Evolutionary conservation across 1,140 invertebrate genomes (phyloP).

Genomic region (Panagrolaimus sp.): DNA sequence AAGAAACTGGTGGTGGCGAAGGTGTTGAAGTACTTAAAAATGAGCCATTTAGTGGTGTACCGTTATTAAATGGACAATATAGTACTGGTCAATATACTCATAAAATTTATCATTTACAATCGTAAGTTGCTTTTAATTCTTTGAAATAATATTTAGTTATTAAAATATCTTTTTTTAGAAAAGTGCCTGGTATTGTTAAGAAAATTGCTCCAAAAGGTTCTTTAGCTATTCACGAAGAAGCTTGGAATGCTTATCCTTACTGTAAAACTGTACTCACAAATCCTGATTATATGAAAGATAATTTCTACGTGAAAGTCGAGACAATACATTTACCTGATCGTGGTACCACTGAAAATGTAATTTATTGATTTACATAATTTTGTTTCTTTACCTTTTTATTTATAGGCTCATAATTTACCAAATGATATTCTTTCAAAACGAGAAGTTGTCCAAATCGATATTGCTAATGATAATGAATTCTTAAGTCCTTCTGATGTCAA

Average conservation of each 20-base stretch:
- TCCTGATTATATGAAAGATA: slow-evolving; percentile 98
- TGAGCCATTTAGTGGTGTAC: slow-evolving; percentile 83
- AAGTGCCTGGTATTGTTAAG: slow-evolving; percentile 69
- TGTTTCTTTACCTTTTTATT: slow-evolving; percentile 19
- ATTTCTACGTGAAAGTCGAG: slow-evolving; percentile 91
- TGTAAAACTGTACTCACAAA: slow-evolving; percentile 80
- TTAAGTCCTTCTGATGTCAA: slow-evolving; percentile 35
- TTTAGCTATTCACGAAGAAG: slow-evolving; percentile 94
- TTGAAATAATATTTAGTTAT: background rate
- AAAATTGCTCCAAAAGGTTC: slow-evolving; percentile 89
- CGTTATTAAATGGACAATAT: slow-evolving; percentile 81
- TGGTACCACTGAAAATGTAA: slow-evolving; percentile 76
- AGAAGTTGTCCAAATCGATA: slow-evolving; percentile 54
- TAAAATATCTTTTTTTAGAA: slow-evolving; percentile 47
- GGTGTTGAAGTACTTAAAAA: slow-evolving; percentile 95
- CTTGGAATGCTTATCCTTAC: slow-evolving; percentile 99
- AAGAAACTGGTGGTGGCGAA: slow-evolving; percentile 98
- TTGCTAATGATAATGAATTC: slow-evolving; percentile 54
- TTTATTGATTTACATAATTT: slow-evolving; percentile 48
- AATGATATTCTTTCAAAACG: slow-evolving; percentile 46
- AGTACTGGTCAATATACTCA: slow-evolving; percentile 95
- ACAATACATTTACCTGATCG: slow-evolving; percentile 87
- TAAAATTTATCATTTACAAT: slow-evolving; percentile 98
- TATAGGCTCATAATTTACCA: slow-evolving; percentile 49
- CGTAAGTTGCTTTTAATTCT: slow-evolving; percentile 59